These are phyloP conservation scores for Prinia subflava DNA, from an alignment of 2,113 vertebrate genomes.

Conservation along the genomic window DNA sequence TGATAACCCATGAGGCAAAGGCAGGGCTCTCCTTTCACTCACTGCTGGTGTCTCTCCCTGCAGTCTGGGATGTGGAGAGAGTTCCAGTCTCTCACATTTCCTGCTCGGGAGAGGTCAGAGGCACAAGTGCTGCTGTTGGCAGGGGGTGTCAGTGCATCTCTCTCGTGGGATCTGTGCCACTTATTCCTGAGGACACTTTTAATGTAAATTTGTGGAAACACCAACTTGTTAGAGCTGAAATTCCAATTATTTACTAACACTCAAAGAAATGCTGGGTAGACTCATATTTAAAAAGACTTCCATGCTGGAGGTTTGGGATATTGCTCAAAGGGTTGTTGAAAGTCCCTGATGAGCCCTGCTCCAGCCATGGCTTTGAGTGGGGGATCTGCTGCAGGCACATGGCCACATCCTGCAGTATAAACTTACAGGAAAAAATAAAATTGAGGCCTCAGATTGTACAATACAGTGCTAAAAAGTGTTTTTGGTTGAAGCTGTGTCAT, in stretches of 20 bases:
- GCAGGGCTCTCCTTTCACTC: background rate
- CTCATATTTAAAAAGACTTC: background rate
- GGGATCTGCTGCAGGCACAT: background rate
- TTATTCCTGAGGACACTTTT: background rate
- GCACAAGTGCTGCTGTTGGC: background rate
- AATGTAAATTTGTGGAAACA: background rate
- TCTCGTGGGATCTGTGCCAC: rapidly evolving
- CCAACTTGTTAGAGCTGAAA: background rate
- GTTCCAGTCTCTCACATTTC: background rate
- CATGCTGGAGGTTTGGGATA: background rate
- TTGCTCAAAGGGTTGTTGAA: background rate
- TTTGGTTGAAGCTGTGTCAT: background rate
- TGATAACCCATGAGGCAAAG: background rate
- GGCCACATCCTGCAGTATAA: background rate
- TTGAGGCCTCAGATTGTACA: background rate
- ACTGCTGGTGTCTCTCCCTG: background rate
- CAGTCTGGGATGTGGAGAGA: background rate
- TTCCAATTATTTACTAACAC: background rate
- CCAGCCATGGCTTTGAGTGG: rapidly evolving
- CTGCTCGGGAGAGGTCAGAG: background rate
- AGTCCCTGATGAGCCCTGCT: background rate
- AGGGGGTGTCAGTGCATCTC: background rate
- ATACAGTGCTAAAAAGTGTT: background rate
- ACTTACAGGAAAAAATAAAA: background rate
- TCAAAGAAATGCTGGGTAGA: background rate